Evolutionary conservation across 2,113 vertebrate species (phyloP).

Genomic region (Lates calcarifer): DNA sequence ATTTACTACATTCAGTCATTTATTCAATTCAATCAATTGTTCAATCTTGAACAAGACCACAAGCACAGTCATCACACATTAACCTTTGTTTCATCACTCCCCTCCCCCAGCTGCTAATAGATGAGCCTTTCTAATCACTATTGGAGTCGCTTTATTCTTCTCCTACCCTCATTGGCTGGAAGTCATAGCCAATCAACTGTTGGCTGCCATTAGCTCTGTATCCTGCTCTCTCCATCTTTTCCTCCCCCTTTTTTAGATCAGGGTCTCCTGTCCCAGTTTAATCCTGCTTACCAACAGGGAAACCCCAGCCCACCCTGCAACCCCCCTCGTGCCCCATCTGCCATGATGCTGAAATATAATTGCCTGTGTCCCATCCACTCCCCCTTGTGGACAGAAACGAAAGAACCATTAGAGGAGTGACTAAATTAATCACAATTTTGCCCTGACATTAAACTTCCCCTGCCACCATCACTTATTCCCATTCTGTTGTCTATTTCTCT

Average conservation of each 20-base stretch:
- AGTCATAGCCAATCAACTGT: slow-evolving; percentile 76
- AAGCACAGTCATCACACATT: slow-evolving; percentile 51
- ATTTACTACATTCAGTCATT: slow-evolving; percentile 28
- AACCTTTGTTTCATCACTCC: slow-evolving; percentile 76
- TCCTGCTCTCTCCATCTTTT: slow-evolving; percentile 9
- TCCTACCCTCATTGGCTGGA: slow-evolving; percentile 72
- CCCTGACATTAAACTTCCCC: slow-evolving; percentile 3
- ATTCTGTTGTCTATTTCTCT: slow-evolving; percentile 14
- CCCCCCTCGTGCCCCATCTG: slow-evolving; percentile 61
- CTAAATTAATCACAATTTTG: slow-evolving; percentile 15
- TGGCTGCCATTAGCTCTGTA: slow-evolving; percentile 56
- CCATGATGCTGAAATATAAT: slow-evolving; percentile 48
- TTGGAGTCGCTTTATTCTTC: slow-evolving; percentile 82
- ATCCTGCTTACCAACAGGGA: slow-evolving; percentile 48
- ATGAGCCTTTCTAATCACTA: slow-evolving; percentile 81
- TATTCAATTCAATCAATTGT: slow-evolving; percentile 31
- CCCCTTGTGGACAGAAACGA: slow-evolving; percentile 59
- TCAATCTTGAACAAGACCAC: slow-evolving; percentile 29
- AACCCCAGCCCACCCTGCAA: slow-evolving; percentile 20
- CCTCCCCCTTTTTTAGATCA: slow-evolving; percentile 21
- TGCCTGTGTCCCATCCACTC: slow-evolving; percentile 23
- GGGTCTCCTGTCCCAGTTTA: slow-evolving; percentile 35
- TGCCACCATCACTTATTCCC: slow-evolving; percentile 16
- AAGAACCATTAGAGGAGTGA: slow-evolving; percentile 3
- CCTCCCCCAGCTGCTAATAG: slow-evolving; percentile 81